Evolutionary conservation across 2,797 vertebrate genomes (phyloP), one percentile per base, ranked within the genome.

Genomic region (Telmatherina bonti): DNA sequence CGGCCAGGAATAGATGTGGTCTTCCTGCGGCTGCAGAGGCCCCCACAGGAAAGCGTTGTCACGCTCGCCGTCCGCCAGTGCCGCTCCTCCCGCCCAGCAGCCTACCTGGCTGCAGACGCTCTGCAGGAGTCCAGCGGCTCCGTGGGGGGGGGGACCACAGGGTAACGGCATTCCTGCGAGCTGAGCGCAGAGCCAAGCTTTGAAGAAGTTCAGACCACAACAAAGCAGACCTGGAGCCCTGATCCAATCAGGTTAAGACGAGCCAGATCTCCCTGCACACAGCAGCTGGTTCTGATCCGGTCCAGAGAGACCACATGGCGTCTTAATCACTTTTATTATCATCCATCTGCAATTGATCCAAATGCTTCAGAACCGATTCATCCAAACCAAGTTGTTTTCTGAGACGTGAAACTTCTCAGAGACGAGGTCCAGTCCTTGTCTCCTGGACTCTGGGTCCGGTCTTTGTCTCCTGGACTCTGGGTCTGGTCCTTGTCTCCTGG

Each of bases 81-180:
- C 43, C 24, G 1, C 47, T 61, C 53, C 53, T 65, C 31, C 60
- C 49, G 38, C 36, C 68, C 47, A 53, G 31, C 36, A 20, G 30
- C 68, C 47, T 59, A 59, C 54, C 82, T 90, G 78, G 74, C 71
- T 69, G 60, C 51, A 35, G 65, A 57, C 10, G 59, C 79, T 54
- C 87, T 30, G 77, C 76, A 47, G 75, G 74, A 78, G 76, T n/a
- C 59, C 45, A 76, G 74, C 77, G 55, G 67, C 72, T 58, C 75
- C 0, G 49, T 58, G 76, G 66, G 63, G 76, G 62, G 38, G 22
- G 63, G 43, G 4, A 75, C 76, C 72, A 16, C 76, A 78, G 77
- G 72, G 69, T 83, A 82, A 88, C 74, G 54, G 70, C 86, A 89
- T 87, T 90, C 89, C 85, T 84, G 36, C 1, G 53, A 67, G 75